Base-by-base conservation (phyloP, 2,888 invertebrate species). In the Acleris emargana region DNA sequence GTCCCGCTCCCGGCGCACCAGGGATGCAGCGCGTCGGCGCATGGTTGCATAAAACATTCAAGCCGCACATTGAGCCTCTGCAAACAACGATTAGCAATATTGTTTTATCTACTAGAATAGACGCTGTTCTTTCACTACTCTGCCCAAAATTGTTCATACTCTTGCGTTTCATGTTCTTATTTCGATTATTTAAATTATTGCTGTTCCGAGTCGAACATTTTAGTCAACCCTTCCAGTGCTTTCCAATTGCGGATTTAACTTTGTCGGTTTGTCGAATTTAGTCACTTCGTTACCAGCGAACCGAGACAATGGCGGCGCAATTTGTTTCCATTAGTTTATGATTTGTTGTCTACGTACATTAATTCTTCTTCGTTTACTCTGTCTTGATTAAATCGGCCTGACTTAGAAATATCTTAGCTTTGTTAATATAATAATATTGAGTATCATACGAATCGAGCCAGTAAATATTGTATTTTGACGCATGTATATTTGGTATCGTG, bases 301-400 rank as follows among this genome's bases (percentile, higher is more conserved):
- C 52, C 42, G 64, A 54, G 64, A 64, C 60, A 55, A 51, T 60
- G 55, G 60, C 64, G 60, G 54, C 52, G 54, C 64, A 64, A 64
- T 66, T 66, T 66, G 64, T 66, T 66, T 60, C 45, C 64, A 60
- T 66, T 66, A 66, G 55, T 66, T 66, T 66, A 66, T 66, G 64
- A 60, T 66, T 66, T 55, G 60, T 55, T 60, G 64, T 60, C 64
- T 50, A 60, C 51, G 64, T 55, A 64, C 64, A 66, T 66, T 66
- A 66, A 60, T 66, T 66, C 64, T 55, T 60, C 60, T 66, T 60
- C 55, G 55, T 45, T 66, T 60, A 55, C 64, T 51, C 22, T 45
- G 45, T 45, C 45, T 60, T 60, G 17, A 60, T 60, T 66, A 38
- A 55, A 60, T 25, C 51, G 32, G 50, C 20, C 16, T 20, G 22